A percentile compares a stretch with the other conserved stretches of the same genome.
These are phyloP conservation scores for Lepidurus couesii DNA, from an alignment of 1,140 invertebrate genomes.

Conservation along the genomic window DNA sequence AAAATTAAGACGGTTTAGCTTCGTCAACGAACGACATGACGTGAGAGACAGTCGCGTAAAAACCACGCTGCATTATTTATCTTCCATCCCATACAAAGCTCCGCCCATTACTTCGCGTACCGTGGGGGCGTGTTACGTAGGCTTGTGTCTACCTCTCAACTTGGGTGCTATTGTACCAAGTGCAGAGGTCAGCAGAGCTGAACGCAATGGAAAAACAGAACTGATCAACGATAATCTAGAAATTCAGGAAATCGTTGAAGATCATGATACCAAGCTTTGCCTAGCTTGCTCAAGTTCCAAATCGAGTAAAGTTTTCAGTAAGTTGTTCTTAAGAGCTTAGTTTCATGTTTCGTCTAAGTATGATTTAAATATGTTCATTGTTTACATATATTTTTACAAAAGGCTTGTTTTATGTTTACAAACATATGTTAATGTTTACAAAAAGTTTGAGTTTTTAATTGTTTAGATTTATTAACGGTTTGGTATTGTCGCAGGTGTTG, in stretches of 20 bases:
- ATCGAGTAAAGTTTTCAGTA: background rate
- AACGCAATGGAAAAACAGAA: background rate
- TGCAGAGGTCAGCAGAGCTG: constrained; percentile 13
- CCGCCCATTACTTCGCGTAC: background rate
- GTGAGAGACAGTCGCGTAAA: constrained; percentile 30
- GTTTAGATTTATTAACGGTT: background rate
- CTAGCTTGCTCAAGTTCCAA: constrained; percentile 17
- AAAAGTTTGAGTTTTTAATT: background rate
- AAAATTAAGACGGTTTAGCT: background rate
- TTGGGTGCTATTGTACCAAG: constrained; percentile 61
- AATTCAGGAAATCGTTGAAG: constrained; percentile 14
- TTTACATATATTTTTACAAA: constrained; percentile 4
- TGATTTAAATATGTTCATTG: background rate
- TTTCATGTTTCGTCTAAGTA: background rate
- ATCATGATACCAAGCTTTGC: constrained; percentile 21
- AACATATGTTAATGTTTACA: background rate
- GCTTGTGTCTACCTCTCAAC: constrained; percentile 67
- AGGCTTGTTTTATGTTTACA: background rate
- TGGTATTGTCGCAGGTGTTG: background rate
- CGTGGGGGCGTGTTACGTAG: constrained; percentile 55
- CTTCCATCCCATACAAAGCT: constrained; percentile 31
- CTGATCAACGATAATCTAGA: background rate
- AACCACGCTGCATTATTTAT: constrained; percentile 31
- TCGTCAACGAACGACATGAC: background rate
- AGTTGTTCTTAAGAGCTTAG: background rate